These are phyloP conservation scores for Rhagologus leucostigma DNA, from an alignment of 2,113 vertebrate species.

Conservation along the genomic window DNA sequence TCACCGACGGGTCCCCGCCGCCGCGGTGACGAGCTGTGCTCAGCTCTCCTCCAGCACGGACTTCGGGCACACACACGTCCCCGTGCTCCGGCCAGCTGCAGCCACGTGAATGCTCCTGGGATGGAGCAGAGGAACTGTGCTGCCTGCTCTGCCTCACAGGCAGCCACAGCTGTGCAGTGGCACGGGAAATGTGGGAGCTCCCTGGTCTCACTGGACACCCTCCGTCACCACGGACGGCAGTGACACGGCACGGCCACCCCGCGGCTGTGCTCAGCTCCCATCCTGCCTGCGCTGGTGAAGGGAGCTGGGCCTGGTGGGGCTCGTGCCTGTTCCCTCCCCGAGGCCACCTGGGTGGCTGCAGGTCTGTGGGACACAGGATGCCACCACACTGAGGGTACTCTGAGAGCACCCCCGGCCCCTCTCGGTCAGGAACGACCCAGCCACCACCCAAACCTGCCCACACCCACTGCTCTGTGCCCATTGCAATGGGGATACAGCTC, in stretches of 20 bases:
- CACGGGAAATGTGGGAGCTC: background rate
- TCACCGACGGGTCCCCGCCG: background rate
- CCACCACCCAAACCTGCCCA: background rate
- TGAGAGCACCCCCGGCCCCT: background rate
- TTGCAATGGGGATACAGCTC: fast-evolving
- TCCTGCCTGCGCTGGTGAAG: background rate
- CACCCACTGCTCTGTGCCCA: background rate
- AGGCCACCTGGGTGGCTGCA: background rate
- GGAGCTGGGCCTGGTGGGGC: background rate
- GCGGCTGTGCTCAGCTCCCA: background rate
- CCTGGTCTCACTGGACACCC: background rate
- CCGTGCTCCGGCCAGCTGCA: background rate
- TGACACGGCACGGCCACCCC: background rate
- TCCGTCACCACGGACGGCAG: background rate
- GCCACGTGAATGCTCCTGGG: background rate
- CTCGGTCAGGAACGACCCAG: background rate
- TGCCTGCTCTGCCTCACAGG: background rate
- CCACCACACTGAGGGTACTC: background rate
- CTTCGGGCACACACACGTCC: fast-evolving
- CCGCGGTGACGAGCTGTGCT: background rate
- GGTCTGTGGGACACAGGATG: background rate
- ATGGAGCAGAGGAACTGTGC: background rate
- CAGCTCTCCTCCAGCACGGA: background rate
- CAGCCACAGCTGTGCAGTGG: background rate
- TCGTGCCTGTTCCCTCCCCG: background rate